Percentiles rank a stretch among this genome's conserved stretches.
Evolutionary conservation across 2,888 invertebrate species (phyloP).

Genomic region (Baronia brevicornis): DNA sequence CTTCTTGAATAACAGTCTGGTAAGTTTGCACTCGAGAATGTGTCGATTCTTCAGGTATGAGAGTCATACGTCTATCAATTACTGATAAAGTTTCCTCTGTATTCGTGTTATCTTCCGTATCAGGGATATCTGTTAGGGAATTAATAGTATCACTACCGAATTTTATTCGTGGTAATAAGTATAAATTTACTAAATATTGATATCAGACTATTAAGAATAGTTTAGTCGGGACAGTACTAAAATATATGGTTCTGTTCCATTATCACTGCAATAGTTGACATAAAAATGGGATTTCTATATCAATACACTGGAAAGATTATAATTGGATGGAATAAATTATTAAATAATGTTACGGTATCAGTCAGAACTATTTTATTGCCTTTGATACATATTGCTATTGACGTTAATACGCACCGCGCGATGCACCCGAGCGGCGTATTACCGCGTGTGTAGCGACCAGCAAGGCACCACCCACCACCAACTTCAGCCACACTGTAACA

Average conservation of each 20-base stretch:
- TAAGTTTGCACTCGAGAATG: slow-evolving; percentile 29
- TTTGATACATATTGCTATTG: slow-evolving; percentile 1
- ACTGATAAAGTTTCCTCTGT: slow-evolving; percentile 48
- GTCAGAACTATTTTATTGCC: slow-evolving; percentile 14
- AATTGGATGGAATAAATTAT: slow-evolving; percentile 5
- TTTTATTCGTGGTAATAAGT: neutral
- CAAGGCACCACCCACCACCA: slow-evolving; percentile 89
- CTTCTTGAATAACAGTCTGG: slow-evolving; percentile 12
- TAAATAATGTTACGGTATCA: slow-evolving; percentile 10
- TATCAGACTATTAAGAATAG: too few relatives aligned
- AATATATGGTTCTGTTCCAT: slow-evolving; percentile 15
- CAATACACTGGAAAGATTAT: slow-evolving; percentile 7
- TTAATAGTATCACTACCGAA: slow-evolving; percentile 16
- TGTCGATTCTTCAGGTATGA: slow-evolving; percentile 44
- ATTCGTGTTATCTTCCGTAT: slow-evolving; percentile 35
- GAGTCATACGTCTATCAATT: slow-evolving; percentile 61
- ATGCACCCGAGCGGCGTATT: slow-evolving; percentile 79
- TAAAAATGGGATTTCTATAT: too few relatives aligned
- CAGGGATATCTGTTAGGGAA: slow-evolving; percentile 45
- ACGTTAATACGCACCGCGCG: slow-evolving; percentile 79
- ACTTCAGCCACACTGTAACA: slow-evolving; percentile 92
- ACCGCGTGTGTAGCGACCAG: slow-evolving; percentile 90
- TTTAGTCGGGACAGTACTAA: too few relatives aligned
- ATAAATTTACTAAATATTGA: too few relatives aligned
- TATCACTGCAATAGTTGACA: too few relatives aligned